These are phyloP conservation scores for Circaetus gallicus DNA, from an alignment of 2,113 vertebrate genomes.

Conservation along the genomic window DNA sequence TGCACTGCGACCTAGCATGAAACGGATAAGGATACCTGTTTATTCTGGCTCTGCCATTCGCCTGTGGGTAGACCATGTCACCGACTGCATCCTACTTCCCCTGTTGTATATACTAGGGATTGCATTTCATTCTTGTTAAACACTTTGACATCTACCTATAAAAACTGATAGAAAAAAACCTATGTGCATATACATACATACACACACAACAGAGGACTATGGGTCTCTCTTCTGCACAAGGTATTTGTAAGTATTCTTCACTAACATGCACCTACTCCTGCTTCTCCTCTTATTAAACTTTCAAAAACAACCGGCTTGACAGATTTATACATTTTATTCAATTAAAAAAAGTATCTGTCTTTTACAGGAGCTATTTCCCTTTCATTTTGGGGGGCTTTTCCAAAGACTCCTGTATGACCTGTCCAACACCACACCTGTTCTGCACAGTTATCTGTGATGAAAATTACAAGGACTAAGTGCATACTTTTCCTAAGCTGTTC, in stretches of 20 bases:
- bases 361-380: background rate
- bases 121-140: background rate
- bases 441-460: background rate
- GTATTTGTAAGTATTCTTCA: background rate
- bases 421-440: background rate
- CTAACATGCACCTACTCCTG: background rate
- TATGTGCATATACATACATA: background rate
- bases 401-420: background rate
- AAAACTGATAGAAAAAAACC: background rate
- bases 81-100: background rate
- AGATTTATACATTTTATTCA: background rate
- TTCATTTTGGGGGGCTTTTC: background rate
- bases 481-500: background rate
- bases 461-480: background rate
- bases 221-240: background rate
- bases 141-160: background rate
- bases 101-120: background rate
- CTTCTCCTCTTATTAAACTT: background rate
- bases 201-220: background rate
- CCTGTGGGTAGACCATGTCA: background rate
- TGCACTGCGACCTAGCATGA: background rate
- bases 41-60: background rate
- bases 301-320: background rate
- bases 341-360: background rate
- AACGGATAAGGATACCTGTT: background rate